phyloP scores from a whole-genome alignment of 2,113 vertebrate species.

The Oreochromis tanganicae region DNA sequence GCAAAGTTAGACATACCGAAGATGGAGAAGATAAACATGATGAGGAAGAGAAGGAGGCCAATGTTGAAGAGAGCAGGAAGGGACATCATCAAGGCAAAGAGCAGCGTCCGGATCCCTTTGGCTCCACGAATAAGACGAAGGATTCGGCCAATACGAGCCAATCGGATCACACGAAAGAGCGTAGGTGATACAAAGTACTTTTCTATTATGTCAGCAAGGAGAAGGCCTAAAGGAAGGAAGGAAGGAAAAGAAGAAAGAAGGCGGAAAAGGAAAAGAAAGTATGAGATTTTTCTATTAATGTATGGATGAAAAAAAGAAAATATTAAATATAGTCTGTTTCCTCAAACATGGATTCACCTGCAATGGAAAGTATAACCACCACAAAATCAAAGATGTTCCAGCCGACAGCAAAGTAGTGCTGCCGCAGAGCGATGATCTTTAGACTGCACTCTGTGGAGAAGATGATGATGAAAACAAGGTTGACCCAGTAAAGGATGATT shows the following conservation, averaged over 20 bases:
- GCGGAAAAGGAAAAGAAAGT: neutral
- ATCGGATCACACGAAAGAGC: constrained; percentile 89
- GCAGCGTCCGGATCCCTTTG: constrained; percentile 93
- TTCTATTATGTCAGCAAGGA: constrained; percentile 89
- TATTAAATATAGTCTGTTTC: neutral
- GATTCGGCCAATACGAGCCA: constrained; percentile 89
- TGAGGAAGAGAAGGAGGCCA: constrained; percentile 90
- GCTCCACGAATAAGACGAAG: constrained; percentile 89
- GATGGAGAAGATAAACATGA: constrained; percentile 98
- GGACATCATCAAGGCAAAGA: constrained; percentile 97
- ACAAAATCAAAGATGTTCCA: constrained; percentile 98
- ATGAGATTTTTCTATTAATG: neutral
- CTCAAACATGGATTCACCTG: constrained; percentile 67
- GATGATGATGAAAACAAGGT: constrained; percentile 86
- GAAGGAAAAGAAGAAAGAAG: neutral
- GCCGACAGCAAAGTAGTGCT: constrained; percentile 86
- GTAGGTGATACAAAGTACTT: constrained; percentile 94
- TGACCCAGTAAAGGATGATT: constrained; percentile 79
- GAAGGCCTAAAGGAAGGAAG: constrained; percentile 72
- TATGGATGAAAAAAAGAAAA: neutral
- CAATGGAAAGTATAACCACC: constrained; percentile 90
- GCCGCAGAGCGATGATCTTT: constrained; percentile 84
- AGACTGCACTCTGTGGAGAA: constrained; percentile 86
- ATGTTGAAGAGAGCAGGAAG: constrained; percentile 97
- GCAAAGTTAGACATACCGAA: constrained; percentile 97